phyloP scores from a whole-genome alignment of 2,113 vertebrate species.

The Osmerus mordax region DNA sequence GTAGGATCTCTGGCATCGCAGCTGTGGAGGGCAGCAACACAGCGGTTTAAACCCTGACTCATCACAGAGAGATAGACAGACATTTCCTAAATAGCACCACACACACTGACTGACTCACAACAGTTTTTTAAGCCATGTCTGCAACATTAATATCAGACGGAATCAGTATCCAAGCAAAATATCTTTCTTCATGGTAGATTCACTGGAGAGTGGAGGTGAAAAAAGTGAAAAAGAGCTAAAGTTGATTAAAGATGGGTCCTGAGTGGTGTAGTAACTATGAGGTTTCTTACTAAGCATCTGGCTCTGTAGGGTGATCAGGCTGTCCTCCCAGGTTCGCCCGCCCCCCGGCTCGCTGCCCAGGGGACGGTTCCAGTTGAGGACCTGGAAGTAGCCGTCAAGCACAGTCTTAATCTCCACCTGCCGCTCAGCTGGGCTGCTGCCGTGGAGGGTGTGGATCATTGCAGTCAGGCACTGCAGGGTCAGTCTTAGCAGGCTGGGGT shows the following conservation, averaged over 20 bases:
- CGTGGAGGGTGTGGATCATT: conserved; percentile 83
- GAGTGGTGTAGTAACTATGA: neutral
- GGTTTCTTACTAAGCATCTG: conserved; percentile 86
- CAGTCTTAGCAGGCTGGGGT: conserved; percentile 60
- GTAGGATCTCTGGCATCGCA: conserved; percentile 89
- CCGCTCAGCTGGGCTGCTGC: conserved; percentile 76
- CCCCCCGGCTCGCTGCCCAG: conserved; percentile 35
- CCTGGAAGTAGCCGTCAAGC: conserved; percentile 85
- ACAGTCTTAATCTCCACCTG: conserved; percentile 79
- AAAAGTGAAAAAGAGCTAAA: no score
- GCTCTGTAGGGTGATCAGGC: conserved; percentile 77
- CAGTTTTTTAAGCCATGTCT: no score
- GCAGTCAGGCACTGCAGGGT: conserved; percentile 77
- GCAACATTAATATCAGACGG: no score
- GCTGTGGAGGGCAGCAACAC: conserved; percentile 62
- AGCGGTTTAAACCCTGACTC: neutral
- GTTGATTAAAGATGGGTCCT: no score
- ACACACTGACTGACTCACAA: neutral
- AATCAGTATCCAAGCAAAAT: no score
- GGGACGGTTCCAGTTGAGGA: conserved; percentile 86
- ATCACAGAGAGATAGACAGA: conserved; percentile 1
- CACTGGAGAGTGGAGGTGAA: no score
- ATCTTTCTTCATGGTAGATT: no score
- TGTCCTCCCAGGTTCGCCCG: conserved; percentile 72
- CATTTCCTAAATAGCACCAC: neutral